These are phyloP conservation scores for Eudasyphora cyanicolor DNA, from an alignment of 2,888 invertebrate genomes.

Conservation along the genomic window DNA sequence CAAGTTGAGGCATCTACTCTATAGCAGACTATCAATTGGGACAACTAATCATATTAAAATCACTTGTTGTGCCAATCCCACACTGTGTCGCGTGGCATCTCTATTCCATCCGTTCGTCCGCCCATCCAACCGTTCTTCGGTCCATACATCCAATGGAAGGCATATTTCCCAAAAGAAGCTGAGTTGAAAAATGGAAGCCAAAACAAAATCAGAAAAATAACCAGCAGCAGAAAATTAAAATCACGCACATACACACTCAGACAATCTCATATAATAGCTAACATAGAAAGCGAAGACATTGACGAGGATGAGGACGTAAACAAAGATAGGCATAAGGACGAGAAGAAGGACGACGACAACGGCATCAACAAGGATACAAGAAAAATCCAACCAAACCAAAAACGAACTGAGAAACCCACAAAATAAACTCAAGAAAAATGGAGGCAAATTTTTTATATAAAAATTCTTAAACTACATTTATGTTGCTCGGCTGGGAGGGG, in stretches of 20 bases:
- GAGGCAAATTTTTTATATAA: conserved; percentile 51
- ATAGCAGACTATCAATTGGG: too few species aligned
- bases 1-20: too few species aligned
- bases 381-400: conserved; percentile 44
- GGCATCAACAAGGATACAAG: conserved; percentile 33
- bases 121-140: neutral
- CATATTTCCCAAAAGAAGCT: conserved; percentile 28
- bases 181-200: conserved; percentile 54
- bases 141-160: neutral
- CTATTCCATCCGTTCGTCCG: neutral
- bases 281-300: neutral
- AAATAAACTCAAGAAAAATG: conserved; percentile 27
- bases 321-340: neutral
- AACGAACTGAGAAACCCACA: conserved; percentile 45
- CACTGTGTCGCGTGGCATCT: conserved; percentile 21
- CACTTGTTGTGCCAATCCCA: too few species aligned
- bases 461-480: conserved; percentile 58
- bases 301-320: neutral
- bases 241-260: conserved; percentile 36
- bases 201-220: conserved; percentile 60
- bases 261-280: too few species aligned
- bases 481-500: neutral
- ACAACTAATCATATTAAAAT: too few species aligned
- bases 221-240: conserved; percentile 46
- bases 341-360: neutral